A percentile compares a stretch with the other conserved stretches of the same genome.
Evolutionary conservation across 2,113 vertebrate species (phyloP).

Genomic region (Zootoca vivipara): DNA sequence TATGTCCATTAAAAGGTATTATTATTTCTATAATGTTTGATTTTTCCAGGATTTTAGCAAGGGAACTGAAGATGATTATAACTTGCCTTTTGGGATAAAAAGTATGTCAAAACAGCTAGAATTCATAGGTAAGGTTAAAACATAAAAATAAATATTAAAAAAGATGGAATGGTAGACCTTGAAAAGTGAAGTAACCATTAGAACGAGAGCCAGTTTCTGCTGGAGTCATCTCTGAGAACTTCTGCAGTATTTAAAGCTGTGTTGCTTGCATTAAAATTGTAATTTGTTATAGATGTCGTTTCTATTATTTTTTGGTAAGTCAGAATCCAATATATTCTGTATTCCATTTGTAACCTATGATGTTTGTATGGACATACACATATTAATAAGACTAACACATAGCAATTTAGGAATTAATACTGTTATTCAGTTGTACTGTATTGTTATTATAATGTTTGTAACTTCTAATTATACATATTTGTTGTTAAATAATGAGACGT

Average conservation of each 20-base stretch:
- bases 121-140: constrained; percentile 69
- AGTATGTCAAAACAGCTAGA: constrained; percentile 46
- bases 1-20: neutral
- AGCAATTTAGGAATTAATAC: neutral
- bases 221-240: neutral
- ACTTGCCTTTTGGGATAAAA: constrained; percentile 59
- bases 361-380: neutral
- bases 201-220: neutral
- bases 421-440: neutral
- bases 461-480: neutral
- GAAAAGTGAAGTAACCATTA: neutral
- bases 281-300: neutral
- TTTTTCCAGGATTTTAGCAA: constrained; percentile 72
- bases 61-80: constrained; percentile 65
- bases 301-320: neutral
- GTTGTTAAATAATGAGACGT: constrained; percentile 18
- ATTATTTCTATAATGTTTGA: constrained; percentile 4
- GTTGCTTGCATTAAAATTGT: neutral
- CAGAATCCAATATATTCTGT: neutral
- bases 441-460: neutral
- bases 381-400: neutral
- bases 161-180: neutral
- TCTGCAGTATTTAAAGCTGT: neutral
- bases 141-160: neutral
- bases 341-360: neutral